Evolutionary conservation across 2,797 vertebrate species (phyloP).

Genomic region (Saxicola maurus): DNA sequence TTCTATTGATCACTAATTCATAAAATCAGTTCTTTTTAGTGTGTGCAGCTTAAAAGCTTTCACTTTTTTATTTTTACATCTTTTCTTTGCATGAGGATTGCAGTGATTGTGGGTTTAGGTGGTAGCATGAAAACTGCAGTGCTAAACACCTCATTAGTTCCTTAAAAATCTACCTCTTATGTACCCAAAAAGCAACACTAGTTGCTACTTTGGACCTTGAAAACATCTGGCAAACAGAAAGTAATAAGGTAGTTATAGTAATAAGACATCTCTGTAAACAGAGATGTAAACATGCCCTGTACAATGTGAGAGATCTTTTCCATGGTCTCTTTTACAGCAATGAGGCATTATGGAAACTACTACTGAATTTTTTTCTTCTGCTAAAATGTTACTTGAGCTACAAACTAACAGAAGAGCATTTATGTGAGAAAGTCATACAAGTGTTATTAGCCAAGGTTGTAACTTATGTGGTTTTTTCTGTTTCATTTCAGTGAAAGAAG

Average conservation of each 20-base stretch:
- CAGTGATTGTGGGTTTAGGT: neutral
- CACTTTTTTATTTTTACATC: neutral
- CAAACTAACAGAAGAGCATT: neutral
- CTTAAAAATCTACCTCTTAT: neutral
- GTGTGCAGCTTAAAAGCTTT: neutral
- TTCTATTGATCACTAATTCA: neutral
- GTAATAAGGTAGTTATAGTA: neutral
- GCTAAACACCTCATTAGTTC: neutral
- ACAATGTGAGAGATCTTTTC: neutral
- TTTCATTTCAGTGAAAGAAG: constrained; percentile 84
- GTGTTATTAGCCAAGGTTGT: neutral
- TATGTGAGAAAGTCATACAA: neutral
- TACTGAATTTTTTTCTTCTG: neutral
- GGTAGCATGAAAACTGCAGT: neutral
- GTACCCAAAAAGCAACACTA: neutral
- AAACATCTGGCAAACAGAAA: neutral
- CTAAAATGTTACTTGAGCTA: neutral
- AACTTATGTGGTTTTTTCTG: neutral
- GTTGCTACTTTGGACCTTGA: neutral
- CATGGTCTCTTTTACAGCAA: neutral
- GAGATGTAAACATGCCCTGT: neutral
- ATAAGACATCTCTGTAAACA: neutral
- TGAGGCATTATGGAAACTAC: neutral
- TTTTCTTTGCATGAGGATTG: neutral
- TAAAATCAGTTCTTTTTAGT: neutral